Evolutionary conservation across 37 sponge, comb jelly and placozoan species (phyloP).

Genomic region (Ianthella basta): DNA sequence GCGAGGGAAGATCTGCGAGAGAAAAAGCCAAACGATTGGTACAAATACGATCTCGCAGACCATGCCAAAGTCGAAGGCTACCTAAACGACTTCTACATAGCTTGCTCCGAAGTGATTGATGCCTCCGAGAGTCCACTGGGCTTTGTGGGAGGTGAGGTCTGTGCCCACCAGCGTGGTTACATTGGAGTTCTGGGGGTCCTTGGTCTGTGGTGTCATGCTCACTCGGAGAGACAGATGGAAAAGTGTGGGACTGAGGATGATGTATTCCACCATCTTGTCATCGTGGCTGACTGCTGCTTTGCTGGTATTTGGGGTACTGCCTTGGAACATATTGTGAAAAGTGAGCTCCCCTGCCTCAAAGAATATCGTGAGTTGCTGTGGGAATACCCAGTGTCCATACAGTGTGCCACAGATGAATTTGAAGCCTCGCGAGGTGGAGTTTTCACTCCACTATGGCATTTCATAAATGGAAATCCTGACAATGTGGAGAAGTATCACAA

Average conservation of each 20-base stretch:
- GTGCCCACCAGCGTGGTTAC: slow-evolving; percentile 8
- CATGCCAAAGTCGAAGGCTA: not conserved
- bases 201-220: slow-evolving; percentile 2
- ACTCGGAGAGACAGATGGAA: too few relatives aligned
- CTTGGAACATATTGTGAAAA: not conserved
- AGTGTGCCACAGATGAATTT: not conserved
- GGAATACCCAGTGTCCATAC: not conserved
- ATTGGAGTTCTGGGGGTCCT: slow-evolving; percentile 3
- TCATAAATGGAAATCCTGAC: not conserved
- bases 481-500: not conserved
- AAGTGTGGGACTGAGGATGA: not conserved
- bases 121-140: not conserved
- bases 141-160: slow-evolving; percentile 7
- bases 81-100: not conserved
- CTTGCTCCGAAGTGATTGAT: not conserved
- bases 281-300: not conserved
- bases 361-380: not conserved
- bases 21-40: not conserved
- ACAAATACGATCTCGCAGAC: not conserved
- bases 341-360: not conserved
- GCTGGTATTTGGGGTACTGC: not conserved
- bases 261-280: not conserved
- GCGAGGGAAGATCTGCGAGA: not conserved
- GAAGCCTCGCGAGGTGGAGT: not conserved
- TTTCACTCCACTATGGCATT: not conserved